Evolutionary conservation across 2,888 invertebrate genomes (phyloP).

Genomic region (Cremastinae sp.): DNA sequence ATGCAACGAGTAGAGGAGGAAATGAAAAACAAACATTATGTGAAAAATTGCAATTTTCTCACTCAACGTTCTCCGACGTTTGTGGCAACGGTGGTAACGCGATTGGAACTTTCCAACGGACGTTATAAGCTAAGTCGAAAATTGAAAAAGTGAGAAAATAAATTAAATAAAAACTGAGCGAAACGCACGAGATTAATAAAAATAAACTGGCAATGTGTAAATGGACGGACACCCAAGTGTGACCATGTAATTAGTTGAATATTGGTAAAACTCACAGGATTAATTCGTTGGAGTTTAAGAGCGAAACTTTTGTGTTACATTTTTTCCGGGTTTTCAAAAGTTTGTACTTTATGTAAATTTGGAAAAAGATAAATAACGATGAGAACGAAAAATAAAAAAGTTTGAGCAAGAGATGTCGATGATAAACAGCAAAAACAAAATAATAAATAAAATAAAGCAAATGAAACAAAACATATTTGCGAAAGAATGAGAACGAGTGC

Average conservation of each 20-base stretch:
- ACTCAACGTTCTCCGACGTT: conserved; percentile 35
- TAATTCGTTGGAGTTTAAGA: conserved; percentile 72
- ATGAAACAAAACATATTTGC: conserved; percentile 50
- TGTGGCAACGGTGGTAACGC: conserved; percentile 64
- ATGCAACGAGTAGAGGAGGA: conserved; percentile 39
- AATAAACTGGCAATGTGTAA: conserved; percentile 66
- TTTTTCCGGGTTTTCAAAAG: conserved; percentile 78
- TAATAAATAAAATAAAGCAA: conserved; percentile 37
- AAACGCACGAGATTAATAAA: conserved; percentile 61
- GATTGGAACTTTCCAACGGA: conserved; percentile 72
- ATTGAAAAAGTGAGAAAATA: conserved; percentile 30
- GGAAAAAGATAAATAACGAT: conserved; percentile 63
- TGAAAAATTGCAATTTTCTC: conserved; percentile 7
- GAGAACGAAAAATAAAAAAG: not conserved
- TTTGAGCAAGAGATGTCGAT: conserved; percentile 23
- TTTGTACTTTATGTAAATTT: conserved; percentile 80
- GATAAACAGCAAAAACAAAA: conserved; percentile 29
- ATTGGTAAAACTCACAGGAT: conserved; percentile 69
- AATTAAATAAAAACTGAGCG: conserved; percentile 12
- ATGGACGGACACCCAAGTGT: conserved; percentile 77
- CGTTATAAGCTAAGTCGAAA: conserved; percentile 43
- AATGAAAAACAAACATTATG: conserved; percentile 22
- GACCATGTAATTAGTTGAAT: conserved; percentile 76
- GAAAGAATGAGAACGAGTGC: conserved; percentile 52
- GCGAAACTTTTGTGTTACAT: conserved; percentile 75